A percentile compares a stretch with the other conserved stretches of the same genome.
Evolutionary conservation across 2,113 vertebrate genomes (phyloP).

Genomic region (Xyliphius kryptos): DNA sequence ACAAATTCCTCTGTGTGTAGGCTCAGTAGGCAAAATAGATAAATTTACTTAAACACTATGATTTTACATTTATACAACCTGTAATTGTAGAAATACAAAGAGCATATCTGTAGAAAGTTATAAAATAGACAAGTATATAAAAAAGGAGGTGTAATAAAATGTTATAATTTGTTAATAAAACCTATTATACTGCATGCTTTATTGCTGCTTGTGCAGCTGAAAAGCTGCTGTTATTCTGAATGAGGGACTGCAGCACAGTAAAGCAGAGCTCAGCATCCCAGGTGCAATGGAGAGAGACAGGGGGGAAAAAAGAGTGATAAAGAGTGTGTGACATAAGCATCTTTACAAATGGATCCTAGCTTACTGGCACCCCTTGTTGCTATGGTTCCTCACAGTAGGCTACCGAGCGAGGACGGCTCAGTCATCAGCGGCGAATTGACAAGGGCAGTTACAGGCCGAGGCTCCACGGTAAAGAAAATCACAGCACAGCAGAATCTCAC

Average conservation of each 20-base stretch:
- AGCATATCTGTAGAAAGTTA: too few species aligned
- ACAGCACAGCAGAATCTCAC: conserved; percentile 82
- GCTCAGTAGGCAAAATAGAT: too few species aligned
- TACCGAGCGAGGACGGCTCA: conserved; percentile 90
- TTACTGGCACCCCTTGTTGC: conserved; percentile 84
- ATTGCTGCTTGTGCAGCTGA: neutral
- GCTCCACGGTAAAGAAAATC: conserved; percentile 75
- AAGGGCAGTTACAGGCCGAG: conserved; percentile 76
- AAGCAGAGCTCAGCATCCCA: neutral
- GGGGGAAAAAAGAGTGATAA: conserved; percentile 17
- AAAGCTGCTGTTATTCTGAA: neutral
- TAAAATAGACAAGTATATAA: too few species aligned
- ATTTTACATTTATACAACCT: too few species aligned
- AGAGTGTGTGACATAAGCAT: conserved; percentile 39
- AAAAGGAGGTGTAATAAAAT: too few species aligned
- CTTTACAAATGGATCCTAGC: conserved; percentile 34
- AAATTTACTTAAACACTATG: too few species aligned
- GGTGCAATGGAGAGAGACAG: conserved; percentile 6
- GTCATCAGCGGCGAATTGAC: conserved; percentile 91
- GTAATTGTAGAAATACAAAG: too few species aligned
- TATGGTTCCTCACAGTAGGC: conserved; percentile 94
- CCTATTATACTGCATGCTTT: neutral
- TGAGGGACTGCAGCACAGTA: neutral
- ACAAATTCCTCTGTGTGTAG: too few species aligned
- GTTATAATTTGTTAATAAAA: neutral